Evolutionary conservation across 2,113 vertebrate species (phyloP).

Genomic region (Salminus brasiliensis): DNA sequence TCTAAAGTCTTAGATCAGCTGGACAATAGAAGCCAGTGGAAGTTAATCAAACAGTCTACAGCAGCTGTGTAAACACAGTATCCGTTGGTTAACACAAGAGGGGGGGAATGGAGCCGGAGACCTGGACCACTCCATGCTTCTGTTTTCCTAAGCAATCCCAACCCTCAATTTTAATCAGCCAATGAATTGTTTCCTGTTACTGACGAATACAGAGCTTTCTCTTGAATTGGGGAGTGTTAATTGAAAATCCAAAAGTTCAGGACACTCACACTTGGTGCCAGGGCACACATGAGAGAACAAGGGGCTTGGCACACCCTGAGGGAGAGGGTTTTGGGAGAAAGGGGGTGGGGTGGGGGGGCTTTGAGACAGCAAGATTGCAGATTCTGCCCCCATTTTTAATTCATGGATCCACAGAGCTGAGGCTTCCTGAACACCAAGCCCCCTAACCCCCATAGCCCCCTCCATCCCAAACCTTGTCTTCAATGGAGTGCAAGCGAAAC

Average conservation of each 20-base stretch:
- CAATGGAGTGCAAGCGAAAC: slow-evolving; percentile 78
- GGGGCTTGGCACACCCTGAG: background rate
- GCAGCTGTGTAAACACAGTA: slow-evolving; percentile 92
- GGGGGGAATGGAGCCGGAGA: slow-evolving; percentile 68
- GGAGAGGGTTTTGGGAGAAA: background rate
- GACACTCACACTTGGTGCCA: slow-evolving; percentile 72
- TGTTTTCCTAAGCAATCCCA: slow-evolving; percentile 85
- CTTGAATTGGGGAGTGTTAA: slow-evolving; percentile 88
- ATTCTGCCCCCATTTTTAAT: slow-evolving; percentile 82
- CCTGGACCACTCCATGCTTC: slow-evolving; percentile 44
- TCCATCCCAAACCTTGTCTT: slow-evolving; percentile 53
- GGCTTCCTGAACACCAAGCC: slow-evolving; percentile 67
- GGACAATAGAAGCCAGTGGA: slow-evolving; percentile 80
- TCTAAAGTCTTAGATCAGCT: background rate
- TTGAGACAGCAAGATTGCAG: slow-evolving; percentile 52
- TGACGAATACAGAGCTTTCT: slow-evolving; percentile 92
- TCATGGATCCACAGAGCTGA: slow-evolving; percentile 72
- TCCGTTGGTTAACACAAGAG: slow-evolving; percentile 78
- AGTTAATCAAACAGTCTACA: slow-evolving; percentile 80
- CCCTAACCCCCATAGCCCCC: slow-evolving; percentile 25
- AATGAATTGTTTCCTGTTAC: slow-evolving; percentile 97
- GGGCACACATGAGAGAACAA: slow-evolving; percentile 31
- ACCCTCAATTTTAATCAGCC: slow-evolving; percentile 91
- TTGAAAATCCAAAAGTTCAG: slow-evolving; percentile 95
- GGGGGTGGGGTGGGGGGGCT: background rate